Percentiles rank a stretch among this genome's conserved stretches.
Conservation (phyloP, 2,888 invertebrate genomes). For the Eupithecia subfuscata region DNA sequence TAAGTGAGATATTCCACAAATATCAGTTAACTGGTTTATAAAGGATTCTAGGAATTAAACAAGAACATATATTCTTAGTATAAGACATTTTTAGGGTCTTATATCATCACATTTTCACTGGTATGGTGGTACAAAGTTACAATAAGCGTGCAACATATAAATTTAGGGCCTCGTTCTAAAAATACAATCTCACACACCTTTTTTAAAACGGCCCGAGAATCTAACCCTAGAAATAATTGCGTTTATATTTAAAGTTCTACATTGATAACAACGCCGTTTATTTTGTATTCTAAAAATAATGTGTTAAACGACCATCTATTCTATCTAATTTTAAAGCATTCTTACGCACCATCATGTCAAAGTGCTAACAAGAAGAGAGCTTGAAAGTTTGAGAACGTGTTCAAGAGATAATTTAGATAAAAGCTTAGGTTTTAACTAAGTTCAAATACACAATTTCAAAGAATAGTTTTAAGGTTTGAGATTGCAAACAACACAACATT, state of each 20-base stretch:
- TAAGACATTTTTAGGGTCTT: neutral
- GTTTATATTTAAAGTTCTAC: neutral
- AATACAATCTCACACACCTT: neutral
- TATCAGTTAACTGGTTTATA: neutral
- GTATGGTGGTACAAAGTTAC: slow-evolving; percentile 18
- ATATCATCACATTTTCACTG: slow-evolving; percentile 6
- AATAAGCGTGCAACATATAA: slow-evolving; percentile 5
- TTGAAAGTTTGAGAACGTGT: neutral
- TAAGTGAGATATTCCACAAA: slow-evolving; percentile 1
- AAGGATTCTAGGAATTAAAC: neutral
- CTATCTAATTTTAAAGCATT: slow-evolving; percentile 55
- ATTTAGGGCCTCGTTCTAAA: neutral
- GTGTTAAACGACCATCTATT: slow-evolving; percentile 26
- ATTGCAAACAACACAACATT: neutral
- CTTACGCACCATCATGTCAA: slow-evolving; percentile 19
- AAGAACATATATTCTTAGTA: neutral
- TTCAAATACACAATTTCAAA: neutral
- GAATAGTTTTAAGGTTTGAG: neutral
- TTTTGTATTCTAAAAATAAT: neutral
- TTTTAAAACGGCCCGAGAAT: slow-evolving; percentile 1
- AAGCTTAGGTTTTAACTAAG: neutral
- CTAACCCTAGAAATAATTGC: neutral
- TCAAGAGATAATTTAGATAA: slow-evolving; percentile 6
- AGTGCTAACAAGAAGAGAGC: slow-evolving; percentile 25
- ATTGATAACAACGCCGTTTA: neutral